Evolutionary conservation across 2,113 vertebrate species (phyloP).

Genomic region (Barbus barbus): DNA sequence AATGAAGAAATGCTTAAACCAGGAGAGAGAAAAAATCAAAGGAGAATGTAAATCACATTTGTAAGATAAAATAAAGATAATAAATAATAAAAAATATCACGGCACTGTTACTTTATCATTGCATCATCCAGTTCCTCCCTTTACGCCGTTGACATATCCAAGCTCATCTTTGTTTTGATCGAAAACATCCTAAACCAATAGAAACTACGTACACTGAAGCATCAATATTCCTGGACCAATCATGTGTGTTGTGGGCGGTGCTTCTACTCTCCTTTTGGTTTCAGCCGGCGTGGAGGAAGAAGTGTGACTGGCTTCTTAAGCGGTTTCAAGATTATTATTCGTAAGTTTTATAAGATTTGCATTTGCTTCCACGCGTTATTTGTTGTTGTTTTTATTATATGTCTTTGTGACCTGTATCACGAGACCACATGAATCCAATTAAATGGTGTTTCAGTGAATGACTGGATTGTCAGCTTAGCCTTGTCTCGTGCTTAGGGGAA

Average conservation of each 20-base stretch:
- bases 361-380: not conserved
- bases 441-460: not conserved
- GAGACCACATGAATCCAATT: not conserved
- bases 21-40: not conserved
- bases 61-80: not conserved
- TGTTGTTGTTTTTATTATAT: not conserved
- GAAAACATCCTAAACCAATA: slow-evolving; percentile 66
- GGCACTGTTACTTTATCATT: slow-evolving; percentile 63
- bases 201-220: not conserved
- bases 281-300: slow-evolving; percentile 61
- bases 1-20: not conserved
- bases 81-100: slow-evolving; percentile 24
- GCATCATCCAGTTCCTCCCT: slow-evolving; percentile 72
- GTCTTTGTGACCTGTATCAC: not conserved
- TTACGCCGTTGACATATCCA: slow-evolving; percentile 13
- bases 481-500: slow-evolving; percentile 12
- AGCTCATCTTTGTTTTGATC: slow-evolving; percentile 54
- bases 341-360: slow-evolving; percentile 62
- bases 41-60: not conserved
- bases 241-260: slow-evolving; percentile 40
- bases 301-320: slow-evolving; percentile 43
- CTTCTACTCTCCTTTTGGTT: slow-evolving; percentile 31
- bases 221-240: slow-evolving; percentile 55
- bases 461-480: slow-evolving; percentile 11
- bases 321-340: slow-evolving; percentile 49